These are phyloP conservation scores for Scaptomyza hsui DNA, from an alignment of 1,140 invertebrate genomes.

Conservation along the genomic window DNA sequence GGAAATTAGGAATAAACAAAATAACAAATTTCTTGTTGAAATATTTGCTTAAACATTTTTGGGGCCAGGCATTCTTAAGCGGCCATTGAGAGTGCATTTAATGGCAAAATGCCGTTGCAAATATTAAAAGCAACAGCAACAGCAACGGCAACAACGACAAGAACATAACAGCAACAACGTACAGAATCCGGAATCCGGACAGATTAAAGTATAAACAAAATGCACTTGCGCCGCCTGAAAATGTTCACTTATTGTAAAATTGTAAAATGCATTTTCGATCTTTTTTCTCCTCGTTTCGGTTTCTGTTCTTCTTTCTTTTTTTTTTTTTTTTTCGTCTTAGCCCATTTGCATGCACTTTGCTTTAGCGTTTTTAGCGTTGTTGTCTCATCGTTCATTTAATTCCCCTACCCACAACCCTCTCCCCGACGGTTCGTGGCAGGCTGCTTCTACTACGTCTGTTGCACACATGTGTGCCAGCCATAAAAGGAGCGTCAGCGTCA, in stretches of 20 bases:
- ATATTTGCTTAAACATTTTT: conserved; percentile 74
- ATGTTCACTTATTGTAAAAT: conserved; percentile 73
- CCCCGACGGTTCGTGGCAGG: conserved; percentile 14
- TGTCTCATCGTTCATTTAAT: conserved; percentile 38
- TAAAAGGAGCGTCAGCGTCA: conserved; percentile 57
- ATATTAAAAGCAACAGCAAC: conserved; percentile 19
- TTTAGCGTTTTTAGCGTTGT: conserved; percentile 49
- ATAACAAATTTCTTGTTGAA: conserved; percentile 11
- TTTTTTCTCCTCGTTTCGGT: not conserved
- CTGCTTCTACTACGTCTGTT: conserved; percentile 56
- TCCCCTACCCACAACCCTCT: not conserved
- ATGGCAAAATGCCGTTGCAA: conserved; percentile 51
- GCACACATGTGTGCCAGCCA: conserved; percentile 73
- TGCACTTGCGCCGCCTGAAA: conserved; percentile 38
- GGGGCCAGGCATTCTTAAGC: conserved; percentile 69
- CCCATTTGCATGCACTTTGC: conserved; percentile 78
- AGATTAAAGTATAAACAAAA: conserved; percentile 80
- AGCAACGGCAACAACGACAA: conserved; percentile 47
- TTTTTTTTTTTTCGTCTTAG: conserved; percentile 51
- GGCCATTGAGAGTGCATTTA: conserved; percentile 75
- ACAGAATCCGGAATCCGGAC: conserved; percentile 31
- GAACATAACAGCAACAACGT: conserved; percentile 5
- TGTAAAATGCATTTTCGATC: conserved; percentile 54
- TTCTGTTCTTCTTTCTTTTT: not conserved
- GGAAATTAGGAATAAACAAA: conserved; percentile 34